Evolutionary conservation across 2,797 vertebrate genomes (phyloP), one percentile per base, ranked within the genome.

Genomic region (Alectoris magna): DNA sequence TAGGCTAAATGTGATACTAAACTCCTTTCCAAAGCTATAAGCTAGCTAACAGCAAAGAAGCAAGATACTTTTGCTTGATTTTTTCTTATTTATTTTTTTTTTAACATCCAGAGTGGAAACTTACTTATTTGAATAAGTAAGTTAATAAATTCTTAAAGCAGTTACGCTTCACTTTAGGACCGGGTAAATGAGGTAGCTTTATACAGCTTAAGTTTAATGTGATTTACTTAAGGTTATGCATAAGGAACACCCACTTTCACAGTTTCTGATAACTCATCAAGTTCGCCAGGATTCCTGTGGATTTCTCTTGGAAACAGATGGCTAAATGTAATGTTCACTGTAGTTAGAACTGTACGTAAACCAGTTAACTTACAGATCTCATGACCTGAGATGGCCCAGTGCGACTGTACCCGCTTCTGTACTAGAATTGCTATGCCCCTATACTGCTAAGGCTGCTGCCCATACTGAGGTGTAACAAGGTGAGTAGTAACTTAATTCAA

Each of bases 381-480:
- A n/a, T 24, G 51, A 49, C 7, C 4, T 0, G 4, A 46, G 16
- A 2, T 41, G 34, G 34, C 60, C 44, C 53, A 23, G 8, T 4
- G 14, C 15, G 31, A n/a, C 24, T 24, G 7, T 41, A 34, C 29
- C 7, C 11, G 7, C 44, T 64, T 51, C 17, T 27, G 3, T 23
- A 10, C 17, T 38, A 19, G 44, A 44, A 14, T 39, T 62, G 56
- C 70, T 62, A 11, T 7, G 16, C 5, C 21, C 13, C 2, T 6
- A 1, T 3, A 8, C 3, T 10, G 13, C 55, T 55, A 41, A 16
- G 19, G 44, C 62, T 26, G 10, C 36, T 29, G n/a, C 19, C 29
- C 0, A 2, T 24, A 29, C 27, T 29, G 63, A 62, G 27, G 23
- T 16, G 24, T 11, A 16, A 26, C 55, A 31, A 14, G 14, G 31